phyloP scores from a whole-genome alignment of 2,113 vertebrate species.

The Albula goreensis region DNA sequence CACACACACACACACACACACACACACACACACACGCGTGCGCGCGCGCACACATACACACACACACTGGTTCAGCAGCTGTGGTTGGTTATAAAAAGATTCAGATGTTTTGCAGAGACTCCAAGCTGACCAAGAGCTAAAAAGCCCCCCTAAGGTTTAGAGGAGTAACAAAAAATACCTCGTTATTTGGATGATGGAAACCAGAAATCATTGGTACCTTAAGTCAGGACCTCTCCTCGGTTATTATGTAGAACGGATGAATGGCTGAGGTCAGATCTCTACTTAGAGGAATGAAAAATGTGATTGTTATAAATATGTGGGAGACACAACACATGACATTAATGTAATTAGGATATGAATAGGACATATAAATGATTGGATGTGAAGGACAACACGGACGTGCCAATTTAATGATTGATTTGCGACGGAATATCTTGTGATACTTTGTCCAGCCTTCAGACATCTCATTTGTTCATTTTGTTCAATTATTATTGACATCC shows the following conservation, averaged over 20 bases:
- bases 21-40: conserved; percentile 39
- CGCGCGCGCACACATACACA: conserved; percentile 40
- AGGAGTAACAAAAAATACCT: conserved; percentile 67
- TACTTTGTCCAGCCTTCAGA: background rate
- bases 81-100: conserved; percentile 82
- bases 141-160: conserved; percentile 76
- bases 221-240: conserved; percentile 62
- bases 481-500: too few relatives aligned
- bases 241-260: conserved; percentile 78
- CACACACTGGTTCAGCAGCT: conserved; percentile 69
- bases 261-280: conserved; percentile 66
- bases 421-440: conserved; percentile 44
- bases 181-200: conserved; percentile 66
- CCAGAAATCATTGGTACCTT: conserved; percentile 28
- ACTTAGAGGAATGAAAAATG: conserved; percentile 43
- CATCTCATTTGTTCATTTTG: background rate
- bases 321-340: conserved; percentile 67
- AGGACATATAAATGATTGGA: conserved; percentile 41
- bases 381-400: conserved; percentile 48
- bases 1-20: conserved; percentile 50
- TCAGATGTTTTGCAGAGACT: conserved; percentile 89
- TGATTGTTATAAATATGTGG: conserved; percentile 54
- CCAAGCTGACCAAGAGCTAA: conserved; percentile 75
- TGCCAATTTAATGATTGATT: conserved; percentile 59
- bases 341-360: conserved; percentile 66